Conservation (phyloP, 2,113 vertebrate genomes). For the Myiozetetes cayanensis region DNA sequence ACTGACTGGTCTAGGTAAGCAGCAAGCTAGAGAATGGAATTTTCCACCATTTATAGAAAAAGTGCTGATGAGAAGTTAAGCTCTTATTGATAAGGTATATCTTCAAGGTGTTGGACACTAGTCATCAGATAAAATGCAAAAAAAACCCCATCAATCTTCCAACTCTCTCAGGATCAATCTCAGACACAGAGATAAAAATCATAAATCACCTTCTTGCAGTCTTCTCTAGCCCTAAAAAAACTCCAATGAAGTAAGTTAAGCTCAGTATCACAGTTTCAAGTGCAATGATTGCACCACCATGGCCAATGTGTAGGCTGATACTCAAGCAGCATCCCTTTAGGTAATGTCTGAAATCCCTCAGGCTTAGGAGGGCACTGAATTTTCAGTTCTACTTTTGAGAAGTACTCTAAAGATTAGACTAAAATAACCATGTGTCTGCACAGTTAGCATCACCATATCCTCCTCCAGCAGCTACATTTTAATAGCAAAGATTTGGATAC, state of each 20-base stretch:
- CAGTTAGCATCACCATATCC: neutral
- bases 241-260: neutral
- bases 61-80: neutral
- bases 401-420: neutral
- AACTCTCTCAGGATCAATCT: neutral
- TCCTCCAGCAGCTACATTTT: neutral
- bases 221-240: neutral
- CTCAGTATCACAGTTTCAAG: neutral
- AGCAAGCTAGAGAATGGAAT: neutral
- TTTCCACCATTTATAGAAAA: neutral
- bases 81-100: neutral
- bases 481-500: constrained; percentile 5
- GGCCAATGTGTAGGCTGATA: neutral
- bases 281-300: neutral
- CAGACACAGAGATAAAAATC: neutral
- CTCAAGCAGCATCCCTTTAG: neutral
- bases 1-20: neutral
- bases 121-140: neutral
- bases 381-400: neutral
- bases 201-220: neutral
- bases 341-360: neutral
- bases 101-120: neutral
- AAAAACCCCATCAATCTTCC: neutral
- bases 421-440: neutral
- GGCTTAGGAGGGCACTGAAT: neutral